Evolutionary conservation across 2,888 invertebrate genomes (phyloP), one percentile per base, ranked within the genome.

Genomic region (Heliconius charithonia): DNA sequence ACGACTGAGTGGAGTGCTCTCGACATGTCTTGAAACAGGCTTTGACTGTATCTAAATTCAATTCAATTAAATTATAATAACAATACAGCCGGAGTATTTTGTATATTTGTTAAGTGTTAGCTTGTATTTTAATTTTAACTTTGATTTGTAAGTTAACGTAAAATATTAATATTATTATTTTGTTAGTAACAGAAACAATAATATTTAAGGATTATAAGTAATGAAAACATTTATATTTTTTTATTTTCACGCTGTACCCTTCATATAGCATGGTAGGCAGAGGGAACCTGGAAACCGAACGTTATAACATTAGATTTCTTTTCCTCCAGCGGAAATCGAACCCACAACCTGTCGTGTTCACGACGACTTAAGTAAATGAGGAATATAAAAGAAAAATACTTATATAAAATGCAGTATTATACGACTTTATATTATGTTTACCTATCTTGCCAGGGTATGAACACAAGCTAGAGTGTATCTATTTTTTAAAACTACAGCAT

Each of bases 11-110:
- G 45, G 62, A 76, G 76, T 45, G 62, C 70, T 41, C 76, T 76
- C 62, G 51, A 71, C 41, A 32, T 59, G 70, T 76, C 76, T 76
- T 70, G 70, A 76, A 76, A 71, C 45, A 51, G 45, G 62, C 70
- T 71, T 76, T 76, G 45, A 62, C 70, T 65, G 41, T 74, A 63
- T 74, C 63, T 76, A 70, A 76, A 70, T 76, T 76, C 76, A 76
- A 76, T 76, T 70, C 63, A 76, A 76, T 76, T 70, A 62, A 62
- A 70, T 70, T 45, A 32, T 9, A 76, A 76, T 69, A 67, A 70
- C 45, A n/a, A 63, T 45, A 41, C 75, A 59, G 32, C 19, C 2
- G 25, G 41, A 19, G 25, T 41, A 41, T 69, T 69, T 45, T 19
- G 69, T n/a, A 41, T 69, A 25, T 69, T 41, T 41, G 41, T 41